A percentile compares a stretch with the other conserved stretches of the same genome.
Evolutionary conservation across 1,140 invertebrate species (phyloP).

Genomic region (Diorhabda sublineata): DNA sequence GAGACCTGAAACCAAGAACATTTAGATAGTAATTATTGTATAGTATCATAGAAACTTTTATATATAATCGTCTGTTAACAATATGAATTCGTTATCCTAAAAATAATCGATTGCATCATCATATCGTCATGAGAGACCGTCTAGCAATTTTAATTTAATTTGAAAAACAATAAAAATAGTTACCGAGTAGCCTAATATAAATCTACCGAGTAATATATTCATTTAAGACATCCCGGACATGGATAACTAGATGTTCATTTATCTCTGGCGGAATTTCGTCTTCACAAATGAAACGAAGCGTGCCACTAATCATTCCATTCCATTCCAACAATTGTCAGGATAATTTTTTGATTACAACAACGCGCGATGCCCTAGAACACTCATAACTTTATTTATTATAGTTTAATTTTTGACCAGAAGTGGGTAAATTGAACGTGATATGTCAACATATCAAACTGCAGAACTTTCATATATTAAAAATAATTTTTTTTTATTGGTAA

Average conservation of each 20-base stretch:
- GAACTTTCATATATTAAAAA: no score
- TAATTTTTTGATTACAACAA: conserved; percentile 13
- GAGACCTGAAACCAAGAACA: no score
- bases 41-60: not conserved
- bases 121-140: not conserved
- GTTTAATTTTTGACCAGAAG: not conserved
- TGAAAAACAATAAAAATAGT: not conserved
- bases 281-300: conserved; percentile 17
- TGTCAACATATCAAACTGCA: not conserved
- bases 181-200: not conserved
- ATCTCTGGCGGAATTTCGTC: conserved; percentile 16
- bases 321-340: conserved; percentile 15
- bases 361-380: conserved; percentile 2
- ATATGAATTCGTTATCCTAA: not conserved
- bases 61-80: not conserved
- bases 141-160: conserved; percentile 1
- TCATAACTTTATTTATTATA: not conserved
- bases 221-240: conserved; percentile 19
- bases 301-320: conserved; percentile 9
- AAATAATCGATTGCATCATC: conserved; percentile 2
- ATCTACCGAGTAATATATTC: conserved; percentile 9
- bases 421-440: conserved; percentile 2
- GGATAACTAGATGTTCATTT: conserved; percentile 18
- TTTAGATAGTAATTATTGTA: no score
- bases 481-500: no score